Evolutionary conservation across 2,113 vertebrate species (phyloP).

Genomic region (Phasianus colchicus): DNA sequence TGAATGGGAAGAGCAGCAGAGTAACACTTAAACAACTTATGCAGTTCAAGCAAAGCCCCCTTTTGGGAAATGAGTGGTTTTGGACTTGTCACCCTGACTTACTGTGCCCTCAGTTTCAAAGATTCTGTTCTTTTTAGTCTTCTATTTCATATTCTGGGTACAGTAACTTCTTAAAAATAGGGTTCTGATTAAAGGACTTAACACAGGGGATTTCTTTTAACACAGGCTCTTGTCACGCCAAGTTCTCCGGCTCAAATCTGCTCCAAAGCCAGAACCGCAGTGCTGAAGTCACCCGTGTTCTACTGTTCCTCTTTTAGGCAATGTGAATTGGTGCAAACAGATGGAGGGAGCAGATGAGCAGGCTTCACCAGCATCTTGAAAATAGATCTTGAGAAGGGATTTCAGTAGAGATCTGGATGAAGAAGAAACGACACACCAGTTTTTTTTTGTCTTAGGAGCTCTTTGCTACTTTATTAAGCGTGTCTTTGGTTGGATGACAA

Average conservation of each 20-base stretch:
- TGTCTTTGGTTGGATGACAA: constrained; percentile 15
- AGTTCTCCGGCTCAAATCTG: not conserved
- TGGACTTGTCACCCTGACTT: not conserved
- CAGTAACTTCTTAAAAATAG: not conserved
- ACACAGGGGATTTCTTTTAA: no score
- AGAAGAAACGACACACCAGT: not conserved
- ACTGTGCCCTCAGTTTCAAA: not conserved
- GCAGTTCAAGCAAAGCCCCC: not conserved
- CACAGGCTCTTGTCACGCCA: not conserved
- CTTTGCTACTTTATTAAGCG: not conserved
- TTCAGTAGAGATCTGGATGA: constrained; percentile 5
- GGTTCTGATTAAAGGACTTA: not conserved
- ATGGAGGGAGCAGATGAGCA: constrained; percentile 59
- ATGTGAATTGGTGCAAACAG: constrained; percentile 48
- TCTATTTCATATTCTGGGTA: not conserved
- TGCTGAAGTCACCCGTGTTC: not conserved
- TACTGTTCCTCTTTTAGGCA: not conserved
- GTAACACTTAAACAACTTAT: not conserved
- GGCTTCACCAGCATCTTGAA: constrained; percentile 30
- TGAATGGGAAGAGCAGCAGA: not conserved
- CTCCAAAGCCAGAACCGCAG: not conserved
- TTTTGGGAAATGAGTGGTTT: not conserved
- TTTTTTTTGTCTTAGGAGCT: not conserved
- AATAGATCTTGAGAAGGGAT: constrained; percentile 29
- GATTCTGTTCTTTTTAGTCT: not conserved